Conservation (phyloP, 2,797 vertebrate species). For the Taenioides sp. region DNA sequence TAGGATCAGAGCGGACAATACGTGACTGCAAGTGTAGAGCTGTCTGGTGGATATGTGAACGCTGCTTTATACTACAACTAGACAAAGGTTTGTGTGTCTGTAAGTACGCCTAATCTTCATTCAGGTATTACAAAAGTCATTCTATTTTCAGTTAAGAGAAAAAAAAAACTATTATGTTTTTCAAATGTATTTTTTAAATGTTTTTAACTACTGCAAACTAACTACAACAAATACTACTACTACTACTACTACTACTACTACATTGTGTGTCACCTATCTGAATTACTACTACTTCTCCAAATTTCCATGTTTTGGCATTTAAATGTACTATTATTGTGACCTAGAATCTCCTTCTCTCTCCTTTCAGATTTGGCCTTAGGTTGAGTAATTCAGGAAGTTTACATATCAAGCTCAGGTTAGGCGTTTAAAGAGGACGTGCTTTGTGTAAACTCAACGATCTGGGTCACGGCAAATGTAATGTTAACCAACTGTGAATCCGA, state of each 20-base stretch:
- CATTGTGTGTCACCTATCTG: no score
- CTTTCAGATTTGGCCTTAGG: constrained; percentile 26
- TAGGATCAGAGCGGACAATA: constrained; percentile 19
- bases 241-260: no score
- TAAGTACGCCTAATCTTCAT: no score
- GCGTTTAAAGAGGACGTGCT: constrained; percentile 16
- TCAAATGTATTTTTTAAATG: no score
- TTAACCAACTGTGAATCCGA: constrained; percentile 16
- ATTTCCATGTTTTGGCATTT: not conserved
- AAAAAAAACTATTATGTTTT: no score
- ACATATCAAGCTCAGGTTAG: constrained; percentile 29
- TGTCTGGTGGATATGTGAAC: not conserved
- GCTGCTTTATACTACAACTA: not conserved
- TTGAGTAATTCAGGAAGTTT: constrained; percentile 52
- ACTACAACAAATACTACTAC: no score
- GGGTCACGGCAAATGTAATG: constrained; percentile 22
- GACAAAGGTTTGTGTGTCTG: no score
- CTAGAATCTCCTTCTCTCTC: not conserved
- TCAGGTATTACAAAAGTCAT: no score
- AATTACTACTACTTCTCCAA: not conserved
- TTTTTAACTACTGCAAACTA: no score
- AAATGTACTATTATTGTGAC: not conserved
- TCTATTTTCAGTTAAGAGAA: no score
- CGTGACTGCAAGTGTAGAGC: not conserved
- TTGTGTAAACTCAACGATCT: constrained; percentile 26